These are phyloP conservation scores for Orussus abietinus DNA, from an alignment of 1,140 invertebrate species.

Conservation along the genomic window DNA sequence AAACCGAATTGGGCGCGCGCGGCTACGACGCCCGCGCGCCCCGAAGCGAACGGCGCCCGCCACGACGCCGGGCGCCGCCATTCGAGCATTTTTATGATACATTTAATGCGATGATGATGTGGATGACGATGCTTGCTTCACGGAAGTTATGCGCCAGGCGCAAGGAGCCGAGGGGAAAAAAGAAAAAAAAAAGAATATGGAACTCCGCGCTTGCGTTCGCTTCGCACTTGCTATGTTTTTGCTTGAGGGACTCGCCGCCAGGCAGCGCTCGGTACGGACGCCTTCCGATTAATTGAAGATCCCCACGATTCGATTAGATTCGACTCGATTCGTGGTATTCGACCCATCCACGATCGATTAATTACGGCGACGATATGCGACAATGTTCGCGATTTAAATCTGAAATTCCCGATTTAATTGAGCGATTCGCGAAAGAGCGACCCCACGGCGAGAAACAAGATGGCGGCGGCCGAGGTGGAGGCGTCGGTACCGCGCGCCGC, in stretches of 20 bases:
- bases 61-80: conserved; percentile 31
- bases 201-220: conserved; percentile 38
- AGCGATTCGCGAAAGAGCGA: too few species aligned
- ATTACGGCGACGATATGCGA: too few species aligned
- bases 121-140: conserved; percentile 29
- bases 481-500: conserved; percentile 10
- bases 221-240: conserved; percentile 35
- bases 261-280: too few species aligned
- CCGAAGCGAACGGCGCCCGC: conserved; percentile 26
- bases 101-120: conserved; percentile 29
- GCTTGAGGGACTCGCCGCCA: too few species aligned
- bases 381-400: too few species aligned
- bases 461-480: background rate
- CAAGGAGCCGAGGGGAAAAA: conserved; percentile 36
- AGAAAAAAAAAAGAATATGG: too few species aligned
- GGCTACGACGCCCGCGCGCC: too few species aligned
- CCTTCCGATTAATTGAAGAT: background rate
- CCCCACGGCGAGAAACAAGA: background rate
- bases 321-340: too few species aligned
- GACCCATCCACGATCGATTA: too few species aligned
- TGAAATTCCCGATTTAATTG: too few species aligned
- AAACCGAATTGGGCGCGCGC: too few species aligned
- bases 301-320: too few species aligned
- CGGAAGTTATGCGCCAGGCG: conserved; percentile 36
- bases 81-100: conserved; percentile 30